Conservation (phyloP, 2,113 vertebrate genomes). For the Micromys minutus region DNA sequence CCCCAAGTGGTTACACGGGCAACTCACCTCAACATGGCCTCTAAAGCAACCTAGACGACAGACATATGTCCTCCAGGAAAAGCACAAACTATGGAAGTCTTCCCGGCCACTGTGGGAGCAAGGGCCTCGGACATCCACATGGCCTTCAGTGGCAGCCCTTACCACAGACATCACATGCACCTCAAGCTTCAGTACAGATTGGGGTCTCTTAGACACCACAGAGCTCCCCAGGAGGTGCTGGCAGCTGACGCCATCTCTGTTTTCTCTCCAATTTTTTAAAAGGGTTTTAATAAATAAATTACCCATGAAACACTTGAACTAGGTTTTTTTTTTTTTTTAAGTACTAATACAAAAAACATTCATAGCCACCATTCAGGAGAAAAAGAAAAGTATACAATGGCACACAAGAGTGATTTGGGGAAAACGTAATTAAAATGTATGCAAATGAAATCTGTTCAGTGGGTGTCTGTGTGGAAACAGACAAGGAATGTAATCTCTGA, state of each 20-base stretch:
- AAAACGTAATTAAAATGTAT: not conserved
- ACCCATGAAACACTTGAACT: not conserved
- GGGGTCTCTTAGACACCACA: not conserved
- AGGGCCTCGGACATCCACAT: not conserved
- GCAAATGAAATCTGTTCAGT: not conserved
- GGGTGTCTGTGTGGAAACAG: not conserved
- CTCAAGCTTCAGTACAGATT: not conserved
- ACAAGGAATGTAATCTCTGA: not conserved
- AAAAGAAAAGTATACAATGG: not conserved
- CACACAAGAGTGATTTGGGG: not conserved
- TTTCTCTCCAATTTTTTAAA: not conserved
- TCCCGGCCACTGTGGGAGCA: not conserved
- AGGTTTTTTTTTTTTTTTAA: too few species aligned
- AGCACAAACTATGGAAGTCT: not conserved
- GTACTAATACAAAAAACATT: not conserved
- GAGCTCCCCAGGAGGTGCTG: not conserved
- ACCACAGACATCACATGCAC: not conserved
- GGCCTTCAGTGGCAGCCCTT: not conserved
- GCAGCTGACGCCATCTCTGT: not conserved
- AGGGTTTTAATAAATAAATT: slow-evolving; percentile 7
- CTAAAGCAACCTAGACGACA: not conserved
- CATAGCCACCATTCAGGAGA: not conserved
- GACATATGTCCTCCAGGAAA: not conserved
- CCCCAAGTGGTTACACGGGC: not conserved
- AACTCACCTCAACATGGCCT: not conserved